Conservation (phyloP, 2,113 vertebrate genomes). For the Fulica atra region DNA sequence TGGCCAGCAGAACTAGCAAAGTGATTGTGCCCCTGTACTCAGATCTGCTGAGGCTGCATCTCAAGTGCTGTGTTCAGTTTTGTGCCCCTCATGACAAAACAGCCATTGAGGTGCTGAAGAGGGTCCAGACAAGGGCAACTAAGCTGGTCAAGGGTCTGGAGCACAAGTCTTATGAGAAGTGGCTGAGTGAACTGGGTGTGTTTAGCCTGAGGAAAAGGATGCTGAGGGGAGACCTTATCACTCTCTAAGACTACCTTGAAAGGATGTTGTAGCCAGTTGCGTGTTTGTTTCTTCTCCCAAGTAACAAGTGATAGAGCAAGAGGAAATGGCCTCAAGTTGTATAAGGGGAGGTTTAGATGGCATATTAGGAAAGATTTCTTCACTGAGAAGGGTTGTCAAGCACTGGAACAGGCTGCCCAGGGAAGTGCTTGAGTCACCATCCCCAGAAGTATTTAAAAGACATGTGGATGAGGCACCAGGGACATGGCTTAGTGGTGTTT, state of each 20-base stretch:
- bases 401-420: neutral
- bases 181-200: neutral
- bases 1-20: neutral
- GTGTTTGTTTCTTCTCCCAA: neutral
- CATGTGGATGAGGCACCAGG: neutral
- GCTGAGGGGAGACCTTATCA: fast-evolving
- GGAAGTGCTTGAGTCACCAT: neutral
- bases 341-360: neutral
- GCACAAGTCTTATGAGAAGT: fast-evolving
- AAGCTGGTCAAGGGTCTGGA: neutral
- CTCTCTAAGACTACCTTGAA: neutral
- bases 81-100: neutral
- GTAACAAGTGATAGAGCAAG: neutral
- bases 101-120: neutral
- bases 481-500: neutral
- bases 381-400: neutral
- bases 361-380: neutral
- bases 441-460: neutral
- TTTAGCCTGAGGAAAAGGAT: neutral
- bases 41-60: fast-evolving
- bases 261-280: fast-evolving
- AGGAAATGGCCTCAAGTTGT: neutral
- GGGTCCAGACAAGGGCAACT: fast-evolving
- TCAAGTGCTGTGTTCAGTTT: neutral
- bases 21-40: fast-evolving